These are phyloP conservation scores for Ophion ventricosus DNA, from an alignment of 2,888 invertebrate genomes.

Conservation along the genomic window DNA sequence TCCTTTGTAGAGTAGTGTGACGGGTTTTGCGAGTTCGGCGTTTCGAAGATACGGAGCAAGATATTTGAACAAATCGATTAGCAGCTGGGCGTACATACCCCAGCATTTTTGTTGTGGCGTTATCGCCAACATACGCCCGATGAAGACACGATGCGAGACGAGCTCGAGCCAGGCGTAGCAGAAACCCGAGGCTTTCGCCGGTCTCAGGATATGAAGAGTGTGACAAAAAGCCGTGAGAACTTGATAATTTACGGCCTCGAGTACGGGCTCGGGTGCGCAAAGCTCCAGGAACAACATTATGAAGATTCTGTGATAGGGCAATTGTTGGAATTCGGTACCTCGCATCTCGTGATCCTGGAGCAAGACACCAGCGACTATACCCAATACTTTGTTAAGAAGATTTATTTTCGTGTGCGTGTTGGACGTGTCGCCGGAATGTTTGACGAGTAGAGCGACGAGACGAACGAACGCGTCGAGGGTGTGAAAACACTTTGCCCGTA, in stretches of 20 bases:
- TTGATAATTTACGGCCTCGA: slow-evolving; percentile 97
- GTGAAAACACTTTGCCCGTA: slow-evolving; percentile 96
- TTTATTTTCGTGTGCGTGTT: slow-evolving; percentile 98
- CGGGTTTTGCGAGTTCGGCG: slow-evolving; percentile 97
- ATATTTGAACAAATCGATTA: slow-evolving; percentile 98
- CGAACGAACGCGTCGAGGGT: slow-evolving; percentile 98
- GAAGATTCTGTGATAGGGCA: slow-evolving; percentile 96
- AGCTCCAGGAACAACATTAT: slow-evolving; percentile 98
- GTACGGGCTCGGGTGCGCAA: slow-evolving; percentile 95
- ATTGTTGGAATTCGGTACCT: slow-evolving; percentile 95
- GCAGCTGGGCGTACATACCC: slow-evolving; percentile 98
- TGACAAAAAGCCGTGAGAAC: slow-evolving; percentile 98
- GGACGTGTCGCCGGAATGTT: slow-evolving; percentile 94
- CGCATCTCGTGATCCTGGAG: slow-evolving; percentile 98
- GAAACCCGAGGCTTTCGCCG: slow-evolving; percentile 97
- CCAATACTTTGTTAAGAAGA: slow-evolving; percentile 96
- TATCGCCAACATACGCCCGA: slow-evolving; percentile 95
- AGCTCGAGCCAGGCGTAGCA: slow-evolving; percentile 99
- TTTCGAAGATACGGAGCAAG: slow-evolving; percentile 98
- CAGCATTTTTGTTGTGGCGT: slow-evolving; percentile 98
- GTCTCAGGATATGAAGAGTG: slow-evolving; percentile 96
- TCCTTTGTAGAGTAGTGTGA: slow-evolving; percentile 97
- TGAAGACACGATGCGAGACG: slow-evolving; percentile 97
- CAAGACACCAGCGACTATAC: slow-evolving; percentile 97
- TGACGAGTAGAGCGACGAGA: slow-evolving; percentile 96